These are phyloP conservation scores for Aspidoscelis tigris DNA, from an alignment of 2,113 vertebrate genomes.

Conservation along the genomic window DNA sequence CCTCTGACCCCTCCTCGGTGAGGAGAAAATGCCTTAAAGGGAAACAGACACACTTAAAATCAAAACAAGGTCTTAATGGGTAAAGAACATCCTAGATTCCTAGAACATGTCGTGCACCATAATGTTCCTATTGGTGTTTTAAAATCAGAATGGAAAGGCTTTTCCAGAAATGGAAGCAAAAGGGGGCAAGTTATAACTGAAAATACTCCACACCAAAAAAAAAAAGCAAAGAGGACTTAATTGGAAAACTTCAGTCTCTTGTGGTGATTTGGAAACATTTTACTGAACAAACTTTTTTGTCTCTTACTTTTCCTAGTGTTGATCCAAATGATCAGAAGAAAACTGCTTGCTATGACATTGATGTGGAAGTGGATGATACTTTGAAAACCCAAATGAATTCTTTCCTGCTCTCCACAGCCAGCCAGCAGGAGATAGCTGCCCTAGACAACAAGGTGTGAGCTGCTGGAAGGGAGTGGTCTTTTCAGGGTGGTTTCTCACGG, in stretches of 20 bases:
- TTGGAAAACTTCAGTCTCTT: neutral
- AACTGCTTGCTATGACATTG: constrained; percentile 99
- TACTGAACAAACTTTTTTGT: neutral
- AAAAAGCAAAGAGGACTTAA: neutral
- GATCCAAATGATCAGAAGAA: constrained; percentile 99
- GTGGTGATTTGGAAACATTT: neutral
- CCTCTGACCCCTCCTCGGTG: too few relatives aligned
- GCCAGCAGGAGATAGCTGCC: constrained; percentile 97
- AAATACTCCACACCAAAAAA: neutral
- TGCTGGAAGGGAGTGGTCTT: neutral
- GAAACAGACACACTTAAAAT: too few relatives aligned
- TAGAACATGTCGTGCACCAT: too few relatives aligned
- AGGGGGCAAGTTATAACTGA: neutral
- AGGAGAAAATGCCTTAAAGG: too few relatives aligned
- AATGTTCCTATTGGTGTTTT: too few relatives aligned
- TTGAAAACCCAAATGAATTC: constrained; percentile 99
- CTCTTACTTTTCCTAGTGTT: constrained; percentile 78
- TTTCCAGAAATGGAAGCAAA: neutral
- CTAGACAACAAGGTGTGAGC: constrained; percentile 94
- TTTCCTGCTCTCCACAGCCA: constrained; percentile 96
- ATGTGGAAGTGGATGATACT: constrained; percentile 98
- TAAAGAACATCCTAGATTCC: too few relatives aligned
- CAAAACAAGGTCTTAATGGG: too few relatives aligned
- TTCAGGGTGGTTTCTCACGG: neutral
- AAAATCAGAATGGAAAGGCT: neutral